Evolutionary conservation across 2,113 vertebrate species (phyloP).

Genomic region (Centrocercus urophasianus): DNA sequence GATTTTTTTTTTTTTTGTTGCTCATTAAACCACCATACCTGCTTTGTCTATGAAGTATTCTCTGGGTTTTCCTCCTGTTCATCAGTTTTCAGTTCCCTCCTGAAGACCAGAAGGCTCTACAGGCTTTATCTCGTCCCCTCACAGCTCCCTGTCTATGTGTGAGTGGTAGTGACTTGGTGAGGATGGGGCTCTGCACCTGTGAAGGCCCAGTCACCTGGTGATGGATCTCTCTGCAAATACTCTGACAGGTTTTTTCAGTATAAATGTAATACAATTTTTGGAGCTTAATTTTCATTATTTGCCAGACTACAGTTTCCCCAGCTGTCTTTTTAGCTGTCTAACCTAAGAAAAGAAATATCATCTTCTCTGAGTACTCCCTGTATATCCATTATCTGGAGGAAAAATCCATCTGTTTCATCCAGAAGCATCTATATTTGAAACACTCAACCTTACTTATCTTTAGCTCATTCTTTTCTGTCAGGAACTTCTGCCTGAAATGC

Average conservation of each 20-base stretch:
- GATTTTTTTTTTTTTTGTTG: neutral
- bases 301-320: neutral
- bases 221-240: neutral
- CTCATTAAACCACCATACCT: neutral
- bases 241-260: neutral
- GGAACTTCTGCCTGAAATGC: slow-evolving; percentile 4
- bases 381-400: slow-evolving; percentile 23
- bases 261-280: neutral
- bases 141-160: neutral
- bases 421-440: slow-evolving; percentile 57
- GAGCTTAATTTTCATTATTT: slow-evolving; percentile 20
- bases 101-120: neutral
- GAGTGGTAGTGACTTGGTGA: neutral
- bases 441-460: slow-evolving; percentile 25
- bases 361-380: neutral
- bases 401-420: slow-evolving; percentile 53
- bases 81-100: neutral
- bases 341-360: neutral
- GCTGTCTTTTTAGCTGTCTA: slow-evolving; percentile 2
- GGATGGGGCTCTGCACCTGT: neutral
- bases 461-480: slow-evolving; percentile 33
- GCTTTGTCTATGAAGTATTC: neutral
- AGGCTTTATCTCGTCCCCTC: neutral
- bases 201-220: neutral
- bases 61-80: neutral